A percentile compares a stretch with the other conserved stretches of the same genome.
Evolutionary conservation across 2,888 invertebrate species (phyloP).

Genomic region (Nephrocerus scutellatus): DNA sequence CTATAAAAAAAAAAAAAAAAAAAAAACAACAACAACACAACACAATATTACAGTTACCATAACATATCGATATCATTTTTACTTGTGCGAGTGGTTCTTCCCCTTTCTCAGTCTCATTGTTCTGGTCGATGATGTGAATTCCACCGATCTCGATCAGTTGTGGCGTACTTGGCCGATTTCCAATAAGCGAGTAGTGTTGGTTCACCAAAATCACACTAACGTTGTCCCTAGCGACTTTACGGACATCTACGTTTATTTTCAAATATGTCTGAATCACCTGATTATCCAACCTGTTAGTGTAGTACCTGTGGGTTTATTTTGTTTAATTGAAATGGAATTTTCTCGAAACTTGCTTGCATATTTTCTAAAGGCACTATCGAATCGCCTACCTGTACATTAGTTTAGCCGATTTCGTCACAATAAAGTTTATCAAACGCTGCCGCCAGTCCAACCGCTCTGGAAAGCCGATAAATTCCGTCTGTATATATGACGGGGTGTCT

Average conservation of each 20-base stretch:
- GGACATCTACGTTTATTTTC: slow-evolving; percentile 50
- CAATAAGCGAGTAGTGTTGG: slow-evolving; percentile 55
- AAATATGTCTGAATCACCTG: slow-evolving; percentile 35
- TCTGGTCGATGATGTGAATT: slow-evolving; percentile 49
- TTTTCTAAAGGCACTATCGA: no score
- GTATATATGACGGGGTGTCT: slow-evolving; percentile 55
- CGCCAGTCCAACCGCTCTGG: slow-evolving; percentile 50
- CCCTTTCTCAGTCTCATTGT: no score
- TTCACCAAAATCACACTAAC: slow-evolving; percentile 56
- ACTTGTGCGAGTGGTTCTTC: slow-evolving; percentile 50
- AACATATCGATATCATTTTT: no score
- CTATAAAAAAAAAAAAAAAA: no score
- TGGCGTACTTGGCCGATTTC: slow-evolving; percentile 53
- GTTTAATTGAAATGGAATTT: no score
- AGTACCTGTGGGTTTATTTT: slow-evolving; percentile 14
- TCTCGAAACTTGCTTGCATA: no score
- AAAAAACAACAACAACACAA: no score
- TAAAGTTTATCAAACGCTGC: slow-evolving; percentile 50
- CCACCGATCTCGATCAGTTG: slow-evolving; percentile 61
- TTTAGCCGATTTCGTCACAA: slow-evolving; percentile 34
- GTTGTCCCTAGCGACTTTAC: slow-evolving; percentile 51
- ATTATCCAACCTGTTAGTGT: slow-evolving; percentile 30
- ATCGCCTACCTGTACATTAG: slow-evolving; percentile 37
- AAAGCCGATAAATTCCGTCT: slow-evolving; percentile 53
- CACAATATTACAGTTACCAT: no score